Conservation (phyloP, 2,797 vertebrate species). For the Chaenodraco wilsoni region DNA sequence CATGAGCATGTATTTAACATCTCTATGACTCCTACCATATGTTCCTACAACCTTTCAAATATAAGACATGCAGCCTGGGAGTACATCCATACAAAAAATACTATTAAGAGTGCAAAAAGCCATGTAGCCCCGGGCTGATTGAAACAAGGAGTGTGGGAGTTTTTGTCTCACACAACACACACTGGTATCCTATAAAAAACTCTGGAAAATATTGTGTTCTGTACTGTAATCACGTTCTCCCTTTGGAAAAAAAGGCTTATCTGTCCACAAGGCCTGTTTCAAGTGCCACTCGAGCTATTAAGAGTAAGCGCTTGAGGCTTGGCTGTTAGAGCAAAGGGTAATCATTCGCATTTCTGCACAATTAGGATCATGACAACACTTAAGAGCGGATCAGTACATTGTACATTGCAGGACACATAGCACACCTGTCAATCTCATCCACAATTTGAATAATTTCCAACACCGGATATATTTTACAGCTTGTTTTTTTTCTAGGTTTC, state of each 20-base stretch:
- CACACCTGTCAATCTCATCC: neutral
- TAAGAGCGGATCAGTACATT: neutral
- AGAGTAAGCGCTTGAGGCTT: neutral
- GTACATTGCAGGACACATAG: neutral
- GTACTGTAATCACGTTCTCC: constrained; percentile 7
- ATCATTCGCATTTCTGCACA: constrained; percentile 23
- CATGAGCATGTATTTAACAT: constrained; percentile 16
- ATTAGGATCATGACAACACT: constrained; percentile 8
- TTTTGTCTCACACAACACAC: constrained; percentile 13
- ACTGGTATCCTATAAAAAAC: neutral
- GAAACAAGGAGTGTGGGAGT: constrained; percentile 18
- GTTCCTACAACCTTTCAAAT: constrained; percentile 8
- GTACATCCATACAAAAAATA: neutral
- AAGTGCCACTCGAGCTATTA: constrained; percentile 15
- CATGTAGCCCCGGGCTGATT: neutral
- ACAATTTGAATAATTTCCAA: constrained; percentile 8
- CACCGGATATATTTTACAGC: neutral
- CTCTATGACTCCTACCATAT: constrained; percentile 12
- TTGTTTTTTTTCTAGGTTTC: constrained; percentile 5
- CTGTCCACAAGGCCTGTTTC: constrained; percentile 4
- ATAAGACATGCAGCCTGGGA: neutral
- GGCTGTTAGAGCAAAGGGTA: constrained; percentile 12
- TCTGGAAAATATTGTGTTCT: constrained; percentile 4
- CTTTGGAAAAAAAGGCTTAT: constrained; percentile 16
- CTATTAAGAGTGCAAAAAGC: neutral